A percentile compares a stretch with the other conserved stretches of the same genome.
Conservation (phyloP, 2,888 invertebrate genomes). For the Drosophila meridiana region DNA sequence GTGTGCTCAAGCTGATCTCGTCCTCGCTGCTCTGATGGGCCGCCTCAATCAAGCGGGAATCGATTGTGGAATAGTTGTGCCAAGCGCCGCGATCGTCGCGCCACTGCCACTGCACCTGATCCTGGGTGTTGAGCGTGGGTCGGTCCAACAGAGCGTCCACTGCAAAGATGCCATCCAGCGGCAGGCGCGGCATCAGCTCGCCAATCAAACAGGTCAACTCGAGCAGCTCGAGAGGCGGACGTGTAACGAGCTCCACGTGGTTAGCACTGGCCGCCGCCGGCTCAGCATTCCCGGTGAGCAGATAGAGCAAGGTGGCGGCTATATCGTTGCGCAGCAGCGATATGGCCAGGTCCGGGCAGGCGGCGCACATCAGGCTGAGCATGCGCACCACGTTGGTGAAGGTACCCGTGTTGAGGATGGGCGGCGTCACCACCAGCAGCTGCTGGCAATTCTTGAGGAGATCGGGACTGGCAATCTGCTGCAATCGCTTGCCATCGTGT, state of each 20-base stretch:
- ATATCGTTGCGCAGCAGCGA: conserved; percentile 97
- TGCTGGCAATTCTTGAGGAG: conserved; percentile 97
- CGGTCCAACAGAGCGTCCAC: conserved; percentile 95
- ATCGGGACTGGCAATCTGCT: conserved; percentile 95
- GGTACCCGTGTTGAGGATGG: conserved; percentile 96
- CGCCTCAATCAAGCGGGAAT: conserved; percentile 97
- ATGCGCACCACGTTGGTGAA: conserved; percentile 98
- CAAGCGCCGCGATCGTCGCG: conserved; percentile 96
- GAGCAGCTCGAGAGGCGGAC: conserved; percentile 97
- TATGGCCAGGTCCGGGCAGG: conserved; percentile 97
- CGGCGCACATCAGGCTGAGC: conserved; percentile 97
- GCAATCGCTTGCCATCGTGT: conserved; percentile 94
- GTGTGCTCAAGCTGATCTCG: conserved; percentile 95
- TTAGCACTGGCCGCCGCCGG: conserved; percentile 78
- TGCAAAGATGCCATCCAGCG: conserved; percentile 97
- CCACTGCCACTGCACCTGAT: conserved; percentile 98
- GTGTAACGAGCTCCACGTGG: conserved; percentile 93
- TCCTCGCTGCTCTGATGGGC: conserved; percentile 97
- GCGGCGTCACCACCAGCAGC: conserved; percentile 95
- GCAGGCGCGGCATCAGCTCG: conserved; percentile 98
- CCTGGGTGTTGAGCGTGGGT: conserved; percentile 89
- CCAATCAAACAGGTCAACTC: conserved; percentile 99
- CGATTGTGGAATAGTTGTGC: conserved; percentile 97
- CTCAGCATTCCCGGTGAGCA: conserved; percentile 95
- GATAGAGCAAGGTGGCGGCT: conserved; percentile 96